phyloP scores from a whole-genome alignment of 2,888 invertebrate species.

The Microplitis deprimator region DNA sequence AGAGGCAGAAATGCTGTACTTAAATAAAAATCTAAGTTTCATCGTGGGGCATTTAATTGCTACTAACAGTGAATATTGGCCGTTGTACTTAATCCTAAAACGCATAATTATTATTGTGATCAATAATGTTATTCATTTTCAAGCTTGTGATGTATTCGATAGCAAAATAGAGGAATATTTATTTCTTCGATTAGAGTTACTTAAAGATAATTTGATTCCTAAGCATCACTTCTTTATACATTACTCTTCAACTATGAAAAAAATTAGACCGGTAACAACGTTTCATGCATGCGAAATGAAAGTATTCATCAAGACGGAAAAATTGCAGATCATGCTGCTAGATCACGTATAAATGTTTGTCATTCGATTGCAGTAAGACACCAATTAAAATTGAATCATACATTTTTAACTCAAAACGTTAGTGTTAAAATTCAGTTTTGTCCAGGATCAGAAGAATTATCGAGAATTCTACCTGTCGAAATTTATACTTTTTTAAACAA shows the following conservation, averaged over 20 bases:
- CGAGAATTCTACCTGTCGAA: background rate
- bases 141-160: background rate
- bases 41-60: conserved; percentile 25
- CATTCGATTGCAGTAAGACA: conserved; percentile 19
- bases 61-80: conserved; percentile 8
- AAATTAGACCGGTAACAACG: conserved; percentile 2
- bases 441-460: background rate
- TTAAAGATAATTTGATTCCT: background rate
- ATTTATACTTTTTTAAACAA: background rate
- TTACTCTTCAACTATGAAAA: conserved; percentile 2
- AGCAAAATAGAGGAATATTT: conserved; percentile 13
- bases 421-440: conserved; percentile 1
- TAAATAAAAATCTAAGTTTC: conserved; percentile 16
- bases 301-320: conserved; percentile 25
- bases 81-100: conserved; percentile 1
- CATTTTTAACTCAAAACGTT: conserved; percentile 2
- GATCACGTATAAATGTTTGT: conserved; percentile 14
- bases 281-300: conserved; percentile 20
- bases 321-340: conserved; percentile 9
- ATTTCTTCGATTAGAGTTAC: conserved; percentile 1
- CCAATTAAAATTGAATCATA: conserved; percentile 19
- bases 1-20: conserved; percentile 30
- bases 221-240: conserved; percentile 22
- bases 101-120: background rate
- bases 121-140: background rate